phyloP scores from a whole-genome alignment of 2,797 vertebrate genomes.

The Lophotriccus pileatus region DNA sequence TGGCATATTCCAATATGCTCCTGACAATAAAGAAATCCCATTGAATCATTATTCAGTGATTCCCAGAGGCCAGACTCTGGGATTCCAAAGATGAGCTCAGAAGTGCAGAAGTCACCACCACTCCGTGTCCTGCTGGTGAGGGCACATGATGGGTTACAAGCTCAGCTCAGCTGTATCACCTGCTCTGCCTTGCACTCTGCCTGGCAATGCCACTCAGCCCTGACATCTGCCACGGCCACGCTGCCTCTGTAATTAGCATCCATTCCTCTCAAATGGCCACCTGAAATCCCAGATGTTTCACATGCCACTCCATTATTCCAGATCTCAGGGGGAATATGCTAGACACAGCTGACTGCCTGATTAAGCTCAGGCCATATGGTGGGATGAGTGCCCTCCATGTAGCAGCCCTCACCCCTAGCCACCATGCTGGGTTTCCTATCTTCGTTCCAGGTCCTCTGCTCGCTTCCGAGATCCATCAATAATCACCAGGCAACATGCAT shows the following conservation, averaged over 20 bases:
- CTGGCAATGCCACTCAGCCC: background rate
- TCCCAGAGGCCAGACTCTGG: background rate
- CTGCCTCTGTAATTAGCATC: background rate
- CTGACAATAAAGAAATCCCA: background rate
- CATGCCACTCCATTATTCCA: background rate
- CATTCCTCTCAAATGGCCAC: background rate
- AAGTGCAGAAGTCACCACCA: background rate
- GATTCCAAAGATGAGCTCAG: background rate
- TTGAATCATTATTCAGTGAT: background rate
- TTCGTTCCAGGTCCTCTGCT: background rate
- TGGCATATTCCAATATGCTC: background rate
- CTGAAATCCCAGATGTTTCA: background rate
- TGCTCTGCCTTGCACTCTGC: background rate
- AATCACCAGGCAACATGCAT: background rate
- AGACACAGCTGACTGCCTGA: background rate
- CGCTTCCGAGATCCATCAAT: background rate
- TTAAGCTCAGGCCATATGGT: background rate
- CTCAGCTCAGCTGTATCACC: background rate
- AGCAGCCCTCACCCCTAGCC: background rate
- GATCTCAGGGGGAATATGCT: background rate
- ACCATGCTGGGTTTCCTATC: background rate
- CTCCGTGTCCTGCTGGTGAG: background rate
- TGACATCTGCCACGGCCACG: rapidly evolving
- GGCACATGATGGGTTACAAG: background rate
- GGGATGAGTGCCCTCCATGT: background rate